Percentiles rank a stretch among this genome's conserved stretches.
Evolutionary conservation across 1,140 invertebrate genomes (phyloP).

Genomic region (Diplogasteroides magnus): DNA sequence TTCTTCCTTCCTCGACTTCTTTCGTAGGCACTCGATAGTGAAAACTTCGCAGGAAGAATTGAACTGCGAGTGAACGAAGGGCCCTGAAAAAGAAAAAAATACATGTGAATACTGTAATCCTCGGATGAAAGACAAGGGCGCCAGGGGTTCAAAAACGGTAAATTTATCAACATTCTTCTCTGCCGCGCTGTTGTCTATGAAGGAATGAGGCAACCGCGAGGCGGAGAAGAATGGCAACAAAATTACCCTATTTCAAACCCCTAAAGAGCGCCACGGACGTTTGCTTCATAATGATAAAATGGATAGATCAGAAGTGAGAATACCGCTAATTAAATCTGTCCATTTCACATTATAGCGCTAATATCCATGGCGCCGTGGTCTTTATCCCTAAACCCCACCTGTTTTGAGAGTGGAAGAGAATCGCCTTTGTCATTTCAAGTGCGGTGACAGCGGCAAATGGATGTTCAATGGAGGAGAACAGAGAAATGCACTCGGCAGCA

Average conservation of each 20-base stretch:
- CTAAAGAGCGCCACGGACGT: conserved; percentile 4
- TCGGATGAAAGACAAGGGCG: too few species aligned
- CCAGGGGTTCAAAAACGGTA: too few species aligned
- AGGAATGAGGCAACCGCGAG: too few species aligned
- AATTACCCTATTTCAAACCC: conserved; percentile 4
- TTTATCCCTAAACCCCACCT: neutral
- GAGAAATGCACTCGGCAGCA: conserved; percentile 7
- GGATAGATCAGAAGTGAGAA: conserved; percentile 3
- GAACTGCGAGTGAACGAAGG: neutral
- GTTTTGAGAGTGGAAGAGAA: conserved; percentile 1
- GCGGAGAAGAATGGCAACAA: too few species aligned
- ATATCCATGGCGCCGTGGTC: neutral
- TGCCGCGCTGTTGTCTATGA: too few species aligned
- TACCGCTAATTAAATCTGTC: neutral
- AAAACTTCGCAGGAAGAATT: too few species aligned
- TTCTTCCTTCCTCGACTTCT: conserved; percentile 1
- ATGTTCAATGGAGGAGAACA: neutral
- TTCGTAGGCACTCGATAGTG: too few species aligned
- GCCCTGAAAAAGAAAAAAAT: conserved; percentile 2
- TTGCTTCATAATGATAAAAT: too few species aligned
- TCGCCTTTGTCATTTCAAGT: conserved; percentile 7
- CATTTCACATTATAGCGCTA: neutral
- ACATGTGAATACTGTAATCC: conserved; percentile 5
- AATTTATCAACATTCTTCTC: too few species aligned
- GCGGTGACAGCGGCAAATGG: neutral